Evolutionary conservation across 2,888 invertebrate species (phyloP), one percentile per base, ranked within the genome.

Genomic region (Agrypnus murinus): DNA sequence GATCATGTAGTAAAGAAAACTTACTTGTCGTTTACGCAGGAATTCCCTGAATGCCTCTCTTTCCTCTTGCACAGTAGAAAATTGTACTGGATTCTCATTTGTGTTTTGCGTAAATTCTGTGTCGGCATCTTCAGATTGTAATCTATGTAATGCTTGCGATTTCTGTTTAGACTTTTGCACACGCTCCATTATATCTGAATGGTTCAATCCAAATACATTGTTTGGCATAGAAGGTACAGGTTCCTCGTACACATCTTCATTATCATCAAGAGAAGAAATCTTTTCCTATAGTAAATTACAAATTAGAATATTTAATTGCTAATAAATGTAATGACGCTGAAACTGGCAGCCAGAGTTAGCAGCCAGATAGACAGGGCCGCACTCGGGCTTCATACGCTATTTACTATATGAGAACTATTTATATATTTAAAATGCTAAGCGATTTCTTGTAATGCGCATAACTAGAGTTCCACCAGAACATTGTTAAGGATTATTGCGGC

Each of bases 181-280:
- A 64, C 79, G 79, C 19, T 80, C 86, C 89, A 93, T 89, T 46
- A 94, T 92, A 65, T 85, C 86, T 0, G 85, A 84, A 78, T 92
- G 92, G 82, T 94, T 89, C 53, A 95, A 84, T 0, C 92, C 93
- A 40, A 91, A 88, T 3, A 93, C 89, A 83, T 91, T 90, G 74
- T 93, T 89, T 0, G 90, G 89, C 93, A 95, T 95, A 71, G 68
- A 55, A 8, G 93, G 93, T 71, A 92, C 77, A 4, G 86, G 83
- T 6, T 88, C 85, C 43, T 76, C 70, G 5, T 25, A 25, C 2
- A 31, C 69, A 69, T 31, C 65, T 65, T 38, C 34, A 17, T 74
- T 66, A 10, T 43, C 40, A 10, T 84, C 83, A 60, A 83, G 75
- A 63, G 79, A 58, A 62, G 76, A 65, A 50, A 77, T 79, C 68